Percentiles rank a stretch among this genome's conserved stretches.
Conservation (phyloP, 2,113 vertebrate species). For the Podarcis cretensis region DNA sequence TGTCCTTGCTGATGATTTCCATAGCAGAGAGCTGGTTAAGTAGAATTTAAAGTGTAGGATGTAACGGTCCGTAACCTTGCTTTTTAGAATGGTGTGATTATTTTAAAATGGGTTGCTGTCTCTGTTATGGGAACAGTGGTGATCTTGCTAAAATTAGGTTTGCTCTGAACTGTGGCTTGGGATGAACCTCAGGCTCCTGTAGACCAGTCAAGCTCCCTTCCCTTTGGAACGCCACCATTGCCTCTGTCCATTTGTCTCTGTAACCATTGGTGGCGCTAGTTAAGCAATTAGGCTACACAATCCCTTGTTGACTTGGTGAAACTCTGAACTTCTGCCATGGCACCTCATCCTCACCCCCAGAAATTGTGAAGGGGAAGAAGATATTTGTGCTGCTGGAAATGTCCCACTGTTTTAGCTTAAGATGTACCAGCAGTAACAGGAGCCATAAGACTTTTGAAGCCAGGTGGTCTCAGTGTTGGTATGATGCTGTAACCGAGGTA, state of each 20-base stretch:
- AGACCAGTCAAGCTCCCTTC: background rate
- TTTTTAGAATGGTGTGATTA: background rate
- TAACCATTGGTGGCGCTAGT: background rate
- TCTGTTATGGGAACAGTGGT: background rate
- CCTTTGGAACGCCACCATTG: background rate
- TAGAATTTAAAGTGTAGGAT: background rate
- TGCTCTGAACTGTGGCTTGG: background rate
- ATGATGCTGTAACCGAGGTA: background rate
- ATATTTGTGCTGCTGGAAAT: background rate
- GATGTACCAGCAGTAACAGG: background rate
- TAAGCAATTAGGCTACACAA: background rate
- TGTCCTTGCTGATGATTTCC: background rate
- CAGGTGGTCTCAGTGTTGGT: background rate
- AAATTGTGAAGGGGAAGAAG: background rate
- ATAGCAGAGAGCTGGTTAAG: background rate
- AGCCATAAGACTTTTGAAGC: background rate
- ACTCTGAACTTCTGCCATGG: too few species aligned
- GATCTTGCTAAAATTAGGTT: background rate
- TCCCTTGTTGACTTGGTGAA: too few species aligned
- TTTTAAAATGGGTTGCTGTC: too few species aligned
- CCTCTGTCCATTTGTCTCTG: background rate
- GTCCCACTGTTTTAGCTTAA: background rate
- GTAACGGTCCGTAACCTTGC: fast-evolving
- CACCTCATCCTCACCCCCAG: too few species aligned
- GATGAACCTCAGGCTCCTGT: background rate